Conservation (phyloP, 2,888 invertebrate genomes). For the Dinocampus coccinellae region DNA sequence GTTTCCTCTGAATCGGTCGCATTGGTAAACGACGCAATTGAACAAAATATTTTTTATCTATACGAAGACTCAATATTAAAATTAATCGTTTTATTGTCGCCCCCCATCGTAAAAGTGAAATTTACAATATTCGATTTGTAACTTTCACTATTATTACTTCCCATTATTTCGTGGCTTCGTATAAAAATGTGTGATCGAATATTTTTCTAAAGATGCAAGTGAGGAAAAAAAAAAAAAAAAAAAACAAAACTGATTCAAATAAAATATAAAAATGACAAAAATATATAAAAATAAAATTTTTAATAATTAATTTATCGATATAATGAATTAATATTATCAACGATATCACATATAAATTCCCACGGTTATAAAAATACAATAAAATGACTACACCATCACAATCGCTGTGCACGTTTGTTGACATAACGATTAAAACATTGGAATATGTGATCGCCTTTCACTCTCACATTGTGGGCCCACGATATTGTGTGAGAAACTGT, state of each 20-base stretch:
- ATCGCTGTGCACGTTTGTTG: conserved; percentile 37
- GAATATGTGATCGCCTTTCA: conserved; percentile 44
- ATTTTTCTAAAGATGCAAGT: background rate
- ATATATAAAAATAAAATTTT: no score
- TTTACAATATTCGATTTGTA: background rate
- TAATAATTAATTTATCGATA: no score
- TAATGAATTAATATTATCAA: background rate
- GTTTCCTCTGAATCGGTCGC: no score
- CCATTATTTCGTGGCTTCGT: background rate
- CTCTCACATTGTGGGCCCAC: conserved; percentile 25
- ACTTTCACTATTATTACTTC: background rate
- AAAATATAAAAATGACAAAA: no score
- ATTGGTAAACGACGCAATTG: no score
- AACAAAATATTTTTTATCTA: no score
- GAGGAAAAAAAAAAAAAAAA: background rate
- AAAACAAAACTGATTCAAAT: no score
- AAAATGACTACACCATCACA: conserved; percentile 30
- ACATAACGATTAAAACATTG: conserved; percentile 50
- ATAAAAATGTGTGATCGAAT: background rate
- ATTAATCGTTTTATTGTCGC: background rate
- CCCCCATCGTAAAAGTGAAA: background rate
- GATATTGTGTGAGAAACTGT: conserved; percentile 16
- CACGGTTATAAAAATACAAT: conserved; percentile 9
- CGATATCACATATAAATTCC: background rate
- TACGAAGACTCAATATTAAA: background rate